These are phyloP conservation scores for Alethe castanea DNA, from an alignment of 2,113 vertebrate genomes.

Conservation along the genomic window DNA sequence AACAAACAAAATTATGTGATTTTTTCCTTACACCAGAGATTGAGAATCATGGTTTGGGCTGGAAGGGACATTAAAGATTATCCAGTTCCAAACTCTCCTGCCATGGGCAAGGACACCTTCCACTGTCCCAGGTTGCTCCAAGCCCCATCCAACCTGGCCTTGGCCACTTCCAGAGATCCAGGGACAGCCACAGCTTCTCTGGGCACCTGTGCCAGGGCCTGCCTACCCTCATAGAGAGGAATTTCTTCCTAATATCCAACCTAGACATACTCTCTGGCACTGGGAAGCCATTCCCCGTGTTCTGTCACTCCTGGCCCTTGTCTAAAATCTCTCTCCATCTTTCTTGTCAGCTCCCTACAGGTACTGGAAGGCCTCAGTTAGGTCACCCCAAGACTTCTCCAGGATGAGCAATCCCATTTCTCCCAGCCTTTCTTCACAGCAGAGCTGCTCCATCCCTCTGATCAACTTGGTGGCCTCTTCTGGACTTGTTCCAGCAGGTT, in stretches of 20 bases:
- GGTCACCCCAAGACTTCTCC: background rate
- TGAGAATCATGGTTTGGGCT: rapidly evolving
- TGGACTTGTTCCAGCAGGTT: background rate
- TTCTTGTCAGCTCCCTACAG: background rate
- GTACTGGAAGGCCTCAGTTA: background rate
- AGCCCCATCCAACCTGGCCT: rapidly evolving
- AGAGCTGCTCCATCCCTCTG: background rate
- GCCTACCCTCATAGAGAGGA: rapidly evolving
- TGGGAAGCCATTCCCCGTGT: background rate
- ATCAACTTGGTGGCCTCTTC: background rate
- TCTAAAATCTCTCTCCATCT: background rate
- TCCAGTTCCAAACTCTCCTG: background rate
- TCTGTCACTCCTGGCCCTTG: background rate
- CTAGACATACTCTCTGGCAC: background rate
- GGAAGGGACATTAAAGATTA: background rate
- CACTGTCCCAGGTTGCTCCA: background rate
- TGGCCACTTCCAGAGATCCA: background rate
- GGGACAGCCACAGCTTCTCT: background rate
- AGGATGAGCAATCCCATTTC: background rate
- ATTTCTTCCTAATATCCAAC: background rate
- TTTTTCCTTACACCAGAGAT: background rate
- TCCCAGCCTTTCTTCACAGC: background rate
- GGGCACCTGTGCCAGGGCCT: too few species aligned
- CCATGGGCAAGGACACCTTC: background rate
- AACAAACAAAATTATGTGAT: rapidly evolving